Percentiles rank a stretch among this genome's conserved stretches.
These are phyloP conservation scores for Eunapius fragilis DNA, from an alignment of 37 sponge, comb jelly and placozoan species.

Conservation along the genomic window DNA sequence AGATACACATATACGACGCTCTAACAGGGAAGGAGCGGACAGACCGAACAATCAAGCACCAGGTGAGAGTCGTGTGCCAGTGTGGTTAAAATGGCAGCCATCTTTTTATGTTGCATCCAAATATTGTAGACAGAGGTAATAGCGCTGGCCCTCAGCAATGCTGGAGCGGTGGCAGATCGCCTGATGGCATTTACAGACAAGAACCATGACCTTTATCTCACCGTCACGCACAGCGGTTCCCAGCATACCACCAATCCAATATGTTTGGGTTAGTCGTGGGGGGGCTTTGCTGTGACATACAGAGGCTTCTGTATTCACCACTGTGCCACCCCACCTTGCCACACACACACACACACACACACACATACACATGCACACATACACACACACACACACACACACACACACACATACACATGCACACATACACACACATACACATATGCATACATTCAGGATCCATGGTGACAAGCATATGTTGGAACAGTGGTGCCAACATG, in stretches of 20 bases:
- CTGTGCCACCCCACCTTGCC: not conserved
- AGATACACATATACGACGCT: slow-evolving; percentile 82
- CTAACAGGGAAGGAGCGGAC: slow-evolving; percentile 74
- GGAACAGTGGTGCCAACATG: slow-evolving; percentile 89
- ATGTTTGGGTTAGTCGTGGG: not conserved
- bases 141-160: slow-evolving; percentile 68
- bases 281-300: not conserved
- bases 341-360: not conserved
- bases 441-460: slow-evolving; percentile 49
- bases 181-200: slow-evolving; percentile 85
- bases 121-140: slow-evolving; percentile 45
- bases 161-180: slow-evolving; percentile 59
- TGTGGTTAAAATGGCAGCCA: not conserved
- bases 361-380: not conserved
- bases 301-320: not conserved
- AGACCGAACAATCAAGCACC: slow-evolving; percentile 52
- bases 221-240: slow-evolving; percentile 26
- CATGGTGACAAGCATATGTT: slow-evolving; percentile 86
- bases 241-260: not conserved
- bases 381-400: not conserved
- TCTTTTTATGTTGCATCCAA: not conserved
- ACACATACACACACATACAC: not conserved
- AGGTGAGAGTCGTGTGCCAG: not conserved
- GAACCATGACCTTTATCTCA: slow-evolving; percentile 89
- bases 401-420: not conserved